phyloP scores from a whole-genome alignment of 2,797 vertebrate species.

The Pogoniulus pusillus region DNA sequence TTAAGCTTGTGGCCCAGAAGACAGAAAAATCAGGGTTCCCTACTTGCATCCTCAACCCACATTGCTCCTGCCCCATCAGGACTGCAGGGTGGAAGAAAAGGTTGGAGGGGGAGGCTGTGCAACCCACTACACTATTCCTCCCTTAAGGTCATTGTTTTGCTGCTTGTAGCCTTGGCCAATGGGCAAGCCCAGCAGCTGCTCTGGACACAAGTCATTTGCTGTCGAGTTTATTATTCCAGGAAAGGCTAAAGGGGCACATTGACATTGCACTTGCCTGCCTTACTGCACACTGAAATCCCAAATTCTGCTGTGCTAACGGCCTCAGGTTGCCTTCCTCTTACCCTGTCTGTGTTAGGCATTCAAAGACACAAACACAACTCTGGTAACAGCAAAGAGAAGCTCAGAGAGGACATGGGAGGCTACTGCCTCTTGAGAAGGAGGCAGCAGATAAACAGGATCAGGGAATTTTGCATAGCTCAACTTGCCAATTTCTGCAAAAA shows the following conservation, averaged over 20 bases:
- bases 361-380: neutral
- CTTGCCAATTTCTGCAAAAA: conserved; percentile 22
- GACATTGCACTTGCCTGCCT: neutral
- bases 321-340: neutral
- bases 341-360: neutral
- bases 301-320: neutral
- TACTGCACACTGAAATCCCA: neutral
- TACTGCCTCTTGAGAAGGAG: neutral
- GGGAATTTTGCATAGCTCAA: conserved; percentile 35
- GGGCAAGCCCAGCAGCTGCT: neutral
- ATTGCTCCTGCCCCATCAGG: neutral
- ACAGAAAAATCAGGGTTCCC: neutral
- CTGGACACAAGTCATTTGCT: neutral
- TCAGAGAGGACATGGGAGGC: neutral
- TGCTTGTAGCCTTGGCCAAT: neutral
- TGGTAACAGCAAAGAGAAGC: neutral
- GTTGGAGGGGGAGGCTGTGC: neutral
- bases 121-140: neutral
- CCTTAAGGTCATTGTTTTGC: neutral
- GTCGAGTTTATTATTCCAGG: neutral
- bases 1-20: neutral
- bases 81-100: neutral
- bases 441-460: conserved; percentile 60
- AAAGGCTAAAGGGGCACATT: neutral
- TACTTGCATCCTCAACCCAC: neutral